These are phyloP conservation scores for Ericerus pela DNA, from an alignment of 1,140 invertebrate genomes.

Conservation along the genomic window DNA sequence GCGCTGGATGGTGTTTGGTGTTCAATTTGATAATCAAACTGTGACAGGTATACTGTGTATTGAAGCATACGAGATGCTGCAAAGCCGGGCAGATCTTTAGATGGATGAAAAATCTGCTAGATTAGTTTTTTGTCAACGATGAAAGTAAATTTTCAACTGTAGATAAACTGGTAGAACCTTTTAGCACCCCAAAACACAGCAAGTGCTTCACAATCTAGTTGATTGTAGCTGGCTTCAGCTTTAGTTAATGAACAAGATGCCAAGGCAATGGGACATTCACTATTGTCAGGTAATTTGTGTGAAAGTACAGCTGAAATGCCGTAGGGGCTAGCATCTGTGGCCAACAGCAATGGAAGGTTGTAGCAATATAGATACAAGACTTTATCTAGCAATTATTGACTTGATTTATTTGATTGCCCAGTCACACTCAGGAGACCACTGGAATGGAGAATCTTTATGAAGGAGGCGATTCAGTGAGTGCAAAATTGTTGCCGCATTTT, in stretches of 20 bases:
- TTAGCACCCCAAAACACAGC: slow-evolving; percentile 33
- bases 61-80: slow-evolving; percentile 25
- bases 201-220: slow-evolving; percentile 35
- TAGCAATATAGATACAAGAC: slow-evolving; percentile 29
- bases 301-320: slow-evolving; percentile 35
- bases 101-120: slow-evolving; percentile 30
- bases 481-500: slow-evolving; percentile 27
- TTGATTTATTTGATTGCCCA: slow-evolving; percentile 26
- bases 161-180: slow-evolving; percentile 35
- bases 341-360: slow-evolving; percentile 28
- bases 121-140: slow-evolving; percentile 32
- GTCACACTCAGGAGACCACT: slow-evolving; percentile 19
- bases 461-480: slow-evolving; percentile 27
- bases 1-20: no score
- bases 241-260: slow-evolving; percentile 30
- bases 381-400: slow-evolving; percentile 20
- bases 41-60: no score
- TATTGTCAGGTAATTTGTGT: slow-evolving; percentile 29
- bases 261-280: slow-evolving; percentile 33
- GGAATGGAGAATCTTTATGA: slow-evolving; percentile 18
- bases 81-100: slow-evolving; percentile 25
- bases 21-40: no score
- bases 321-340: slow-evolving; percentile 35
- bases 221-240: slow-evolving; percentile 32
- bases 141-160: slow-evolving; percentile 32